Evolutionary conservation across 2,888 invertebrate species (phyloP).

Genomic region (Tachina lurida): DNA sequence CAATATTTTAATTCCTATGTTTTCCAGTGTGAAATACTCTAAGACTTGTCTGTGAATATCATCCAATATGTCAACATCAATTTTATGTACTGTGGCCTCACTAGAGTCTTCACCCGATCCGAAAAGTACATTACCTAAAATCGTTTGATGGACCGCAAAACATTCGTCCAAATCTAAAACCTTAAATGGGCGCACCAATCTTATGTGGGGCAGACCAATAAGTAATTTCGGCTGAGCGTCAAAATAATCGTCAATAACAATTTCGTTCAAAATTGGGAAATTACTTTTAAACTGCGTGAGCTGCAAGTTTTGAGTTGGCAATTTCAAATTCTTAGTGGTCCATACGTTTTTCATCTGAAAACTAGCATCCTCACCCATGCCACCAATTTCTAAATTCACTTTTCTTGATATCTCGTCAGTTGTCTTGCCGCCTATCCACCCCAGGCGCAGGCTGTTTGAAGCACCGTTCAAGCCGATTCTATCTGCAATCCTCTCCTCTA

Average conservation of each 20-base stretch:
- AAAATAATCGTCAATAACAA: conserved; percentile 10
- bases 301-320: conserved; percentile 18
- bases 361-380: background rate
- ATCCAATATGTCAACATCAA: conserved; percentile 15
- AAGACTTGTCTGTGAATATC: no score
- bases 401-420: conserved; percentile 47
- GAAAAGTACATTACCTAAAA: conserved; percentile 26
- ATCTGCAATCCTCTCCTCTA: conserved; percentile 48
- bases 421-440: conserved; percentile 55
- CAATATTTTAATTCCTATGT: conserved; percentile 16
- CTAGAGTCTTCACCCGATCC: conserved; percentile 43
- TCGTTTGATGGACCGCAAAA: conserved; percentile 29
- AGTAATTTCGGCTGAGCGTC: conserved; percentile 33
- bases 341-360: conserved; percentile 58
- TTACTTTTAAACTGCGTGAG: background rate
- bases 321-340: conserved; percentile 42
- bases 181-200: conserved; percentile 9
- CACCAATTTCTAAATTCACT: conserved; percentile 32
- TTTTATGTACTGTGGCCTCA: conserved; percentile 23
- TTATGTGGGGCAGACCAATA: conserved; percentile 36
- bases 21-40: conserved; percentile 47
- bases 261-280: background rate
- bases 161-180: conserved; percentile 2
- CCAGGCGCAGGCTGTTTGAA: conserved; percentile 41
- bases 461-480: conserved; percentile 41